phyloP scores from a whole-genome alignment of 2,797 vertebrate genomes.

The Argya squamiceps region DNA sequence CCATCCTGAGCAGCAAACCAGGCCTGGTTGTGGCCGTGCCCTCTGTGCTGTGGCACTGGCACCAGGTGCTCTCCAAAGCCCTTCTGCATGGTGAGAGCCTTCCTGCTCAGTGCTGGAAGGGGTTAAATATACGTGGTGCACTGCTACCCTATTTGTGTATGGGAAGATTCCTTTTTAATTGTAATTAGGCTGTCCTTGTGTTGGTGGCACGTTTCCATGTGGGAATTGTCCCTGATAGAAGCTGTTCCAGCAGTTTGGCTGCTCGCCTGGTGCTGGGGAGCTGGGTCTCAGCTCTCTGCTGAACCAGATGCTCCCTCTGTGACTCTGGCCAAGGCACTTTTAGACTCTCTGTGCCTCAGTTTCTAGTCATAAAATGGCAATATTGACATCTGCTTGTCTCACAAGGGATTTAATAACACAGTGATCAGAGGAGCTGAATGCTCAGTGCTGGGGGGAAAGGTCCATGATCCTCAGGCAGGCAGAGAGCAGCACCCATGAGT shows the following conservation, averaged over 20 bases:
- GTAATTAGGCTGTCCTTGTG: slow-evolving; percentile 56
- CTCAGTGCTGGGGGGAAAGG: not conserved
- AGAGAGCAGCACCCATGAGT: not conserved
- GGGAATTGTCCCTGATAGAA: slow-evolving; percentile 55
- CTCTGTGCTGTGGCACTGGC: not conserved
- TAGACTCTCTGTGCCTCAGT: slow-evolving; percentile 24
- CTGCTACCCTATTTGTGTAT: not conserved
- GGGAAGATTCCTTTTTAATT: slow-evolving; percentile 56
- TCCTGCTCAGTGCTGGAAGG: not conserved
- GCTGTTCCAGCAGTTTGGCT: slow-evolving; percentile 59
- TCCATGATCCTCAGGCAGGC: not conserved
- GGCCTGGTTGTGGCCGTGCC: accelerated
- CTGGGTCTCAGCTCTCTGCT: slow-evolving; percentile 6
- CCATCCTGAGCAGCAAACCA: not conserved
- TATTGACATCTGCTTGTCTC: not conserved
- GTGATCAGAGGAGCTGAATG: not conserved
- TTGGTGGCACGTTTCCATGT: not conserved
- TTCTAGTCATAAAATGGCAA: not conserved
- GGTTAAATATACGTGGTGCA: not conserved
- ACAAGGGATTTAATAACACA: not conserved
- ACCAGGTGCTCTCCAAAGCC: not conserved
- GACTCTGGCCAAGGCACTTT: not conserved
- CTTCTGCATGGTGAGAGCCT: not conserved
- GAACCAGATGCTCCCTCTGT: slow-evolving; percentile 11
- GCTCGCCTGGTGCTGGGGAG: not conserved